Evolutionary conservation across 2,113 vertebrate genomes (phyloP).

Genomic region (Gnathonemus echidnorhynchus): DNA sequence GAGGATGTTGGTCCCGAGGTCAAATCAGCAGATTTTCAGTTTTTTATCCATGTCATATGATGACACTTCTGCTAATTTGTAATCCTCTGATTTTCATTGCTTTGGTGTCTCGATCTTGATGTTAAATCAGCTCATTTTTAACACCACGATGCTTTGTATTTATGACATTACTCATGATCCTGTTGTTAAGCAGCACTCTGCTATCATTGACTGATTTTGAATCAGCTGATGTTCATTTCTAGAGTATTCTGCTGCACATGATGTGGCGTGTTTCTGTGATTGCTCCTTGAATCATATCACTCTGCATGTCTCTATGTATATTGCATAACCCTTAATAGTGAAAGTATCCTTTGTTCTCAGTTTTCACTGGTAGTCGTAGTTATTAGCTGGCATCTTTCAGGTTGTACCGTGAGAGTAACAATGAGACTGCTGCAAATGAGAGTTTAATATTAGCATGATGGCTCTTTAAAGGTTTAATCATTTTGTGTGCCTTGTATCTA

Average conservation of each 20-base stretch:
- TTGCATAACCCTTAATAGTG: background rate
- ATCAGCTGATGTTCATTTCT: background rate
- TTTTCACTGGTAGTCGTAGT: background rate
- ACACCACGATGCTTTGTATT: background rate
- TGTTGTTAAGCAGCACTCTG: background rate
- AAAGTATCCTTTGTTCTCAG: background rate
- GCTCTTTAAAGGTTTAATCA: background rate
- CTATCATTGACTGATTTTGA: background rate
- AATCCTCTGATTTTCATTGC: background rate
- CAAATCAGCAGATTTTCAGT: background rate
- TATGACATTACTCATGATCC: background rate
- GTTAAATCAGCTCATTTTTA: background rate
- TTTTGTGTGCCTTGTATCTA: background rate
- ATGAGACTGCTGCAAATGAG: background rate
- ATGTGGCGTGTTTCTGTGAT: background rate
- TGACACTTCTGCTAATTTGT: background rate
- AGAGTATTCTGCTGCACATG: background rate
- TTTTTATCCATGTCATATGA: background rate
- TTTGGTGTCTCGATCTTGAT: background rate
- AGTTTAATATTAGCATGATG: background rate
- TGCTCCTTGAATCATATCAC: background rate
- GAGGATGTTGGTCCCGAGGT: background rate
- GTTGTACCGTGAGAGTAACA: background rate
- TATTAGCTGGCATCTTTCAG: background rate
- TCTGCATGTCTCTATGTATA: background rate